Evolutionary conservation across 2,797 vertebrate genomes (phyloP), one percentile per base, ranked within the genome.

Genomic region (Valencia hispanica): DNA sequence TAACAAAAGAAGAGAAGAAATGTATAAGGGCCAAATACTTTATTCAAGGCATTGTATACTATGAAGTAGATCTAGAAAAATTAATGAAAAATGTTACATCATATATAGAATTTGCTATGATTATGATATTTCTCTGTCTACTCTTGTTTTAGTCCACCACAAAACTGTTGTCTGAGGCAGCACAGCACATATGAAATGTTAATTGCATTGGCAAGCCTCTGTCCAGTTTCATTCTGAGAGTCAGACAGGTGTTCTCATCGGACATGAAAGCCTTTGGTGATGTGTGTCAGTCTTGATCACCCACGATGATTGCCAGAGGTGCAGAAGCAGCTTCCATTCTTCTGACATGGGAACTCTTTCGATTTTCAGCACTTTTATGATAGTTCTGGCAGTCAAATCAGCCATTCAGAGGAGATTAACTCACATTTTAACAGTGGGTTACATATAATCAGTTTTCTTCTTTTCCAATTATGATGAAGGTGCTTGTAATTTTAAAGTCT

Each of bases 181-280:
- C 77, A 72, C 55, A 59, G 78, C 74, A 88, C 81, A 63, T 85
- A 61, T 87, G 66, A 91, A 90, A 88, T 75, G 79, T 92, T 91
- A 93, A 92, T 73, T 86, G 82, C 75, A 45, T 74, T 91, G 93
- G 91, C 90, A 89, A 87, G 84, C 79, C 87, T 88, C 84, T 87
- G 86, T 91, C 90, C 84, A 81, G 50, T 85, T 91, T 80, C 79
- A 82, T 69, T 71, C 77, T 68, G 76, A 79, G 79, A 89, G 90
- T 82, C 74, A 89, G 93, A 94, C 93, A 94, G 92, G 95, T 94
- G 92, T 93, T 94, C 91, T 94, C 84, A 94, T 94, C 27, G 84
- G 91, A 93, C 89, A 79, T 89, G 95, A 94, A 94, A 88, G 92
- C 88, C 86, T 93, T 89, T 89, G 87, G 91, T 93, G 93, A 95